Evolutionary conservation across 2,113 vertebrate species (phyloP).

Genomic region (Delphinus delphis): DNA sequence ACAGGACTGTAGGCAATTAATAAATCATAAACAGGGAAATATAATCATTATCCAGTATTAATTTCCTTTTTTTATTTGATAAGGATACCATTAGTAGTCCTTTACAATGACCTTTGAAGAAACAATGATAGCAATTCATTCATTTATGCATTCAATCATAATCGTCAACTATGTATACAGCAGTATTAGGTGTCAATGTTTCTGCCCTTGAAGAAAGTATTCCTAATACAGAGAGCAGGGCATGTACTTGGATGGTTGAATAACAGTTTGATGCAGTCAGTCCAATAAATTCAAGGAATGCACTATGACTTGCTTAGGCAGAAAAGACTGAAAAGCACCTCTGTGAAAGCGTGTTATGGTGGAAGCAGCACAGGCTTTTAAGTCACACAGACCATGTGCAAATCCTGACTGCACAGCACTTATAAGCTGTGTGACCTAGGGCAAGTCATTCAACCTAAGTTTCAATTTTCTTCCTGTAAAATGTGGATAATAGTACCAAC

Average conservation of each 20-base stretch:
- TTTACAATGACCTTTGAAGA: neutral
- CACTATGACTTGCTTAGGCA: neutral
- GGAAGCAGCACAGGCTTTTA: neutral
- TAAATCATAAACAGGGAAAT: conserved; percentile 18
- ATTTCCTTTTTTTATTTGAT: neutral
- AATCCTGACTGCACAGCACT: neutral
- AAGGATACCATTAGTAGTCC: neutral
- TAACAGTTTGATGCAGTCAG: neutral
- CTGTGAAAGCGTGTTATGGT: neutral
- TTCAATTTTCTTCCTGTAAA: neutral
- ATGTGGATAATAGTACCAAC: neutral
- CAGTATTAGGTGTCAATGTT: neutral
- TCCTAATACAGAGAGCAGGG: neutral
- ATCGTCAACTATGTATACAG: neutral
- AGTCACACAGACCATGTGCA: neutral
- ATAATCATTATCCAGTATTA: neutral
- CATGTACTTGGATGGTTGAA: neutral
- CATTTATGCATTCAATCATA: neutral
- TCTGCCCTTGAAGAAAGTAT: neutral
- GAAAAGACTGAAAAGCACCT: neutral
- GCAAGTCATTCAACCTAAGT: neutral
- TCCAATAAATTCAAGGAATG: neutral
- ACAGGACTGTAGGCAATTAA: neutral
- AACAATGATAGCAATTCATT: neutral
- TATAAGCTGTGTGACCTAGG: neutral